Evolutionary conservation across 2,797 vertebrate species (phyloP).

Genomic region (Xenopus petersii): DNA sequence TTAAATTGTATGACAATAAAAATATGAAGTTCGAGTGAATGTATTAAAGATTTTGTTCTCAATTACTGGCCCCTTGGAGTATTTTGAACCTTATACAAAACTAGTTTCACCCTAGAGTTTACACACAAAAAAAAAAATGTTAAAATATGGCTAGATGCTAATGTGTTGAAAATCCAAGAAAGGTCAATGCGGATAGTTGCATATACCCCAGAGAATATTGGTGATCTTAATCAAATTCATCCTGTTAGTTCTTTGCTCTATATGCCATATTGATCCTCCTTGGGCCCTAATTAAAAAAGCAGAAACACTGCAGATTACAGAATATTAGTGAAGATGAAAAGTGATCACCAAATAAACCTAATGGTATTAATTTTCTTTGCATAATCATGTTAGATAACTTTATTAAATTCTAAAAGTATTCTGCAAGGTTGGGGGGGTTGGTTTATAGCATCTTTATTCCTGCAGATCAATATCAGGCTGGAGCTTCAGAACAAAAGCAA

Average conservation of each 20-base stretch:
- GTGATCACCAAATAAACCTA: neutral
- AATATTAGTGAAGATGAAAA: neutral
- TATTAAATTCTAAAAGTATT: neutral
- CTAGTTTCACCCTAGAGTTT: neutral
- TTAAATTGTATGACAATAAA: no score
- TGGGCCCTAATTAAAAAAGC: neutral
- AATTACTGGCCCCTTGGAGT: no score
- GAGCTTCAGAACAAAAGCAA: neutral
- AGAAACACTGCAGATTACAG: neutral
- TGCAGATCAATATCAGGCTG: neutral
- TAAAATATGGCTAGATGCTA: neutral
- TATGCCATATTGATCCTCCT: conserved; percentile 5
- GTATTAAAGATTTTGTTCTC: no score
- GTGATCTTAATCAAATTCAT: conserved; percentile 10
- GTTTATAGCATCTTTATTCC: neutral
- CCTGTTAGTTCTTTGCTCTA: neutral
- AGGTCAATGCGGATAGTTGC: conserved; percentile 6
- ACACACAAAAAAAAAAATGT: neutral
- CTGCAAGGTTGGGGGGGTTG: neutral
- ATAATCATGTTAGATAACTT: neutral
- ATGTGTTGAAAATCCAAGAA: neutral
- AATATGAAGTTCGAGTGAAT: no score
- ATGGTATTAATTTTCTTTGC: neutral
- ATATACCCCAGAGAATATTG: neutral
- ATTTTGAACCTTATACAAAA: neutral